Conservation (phyloP, 2,888 invertebrate genomes). For the Axea sp. region DNA sequence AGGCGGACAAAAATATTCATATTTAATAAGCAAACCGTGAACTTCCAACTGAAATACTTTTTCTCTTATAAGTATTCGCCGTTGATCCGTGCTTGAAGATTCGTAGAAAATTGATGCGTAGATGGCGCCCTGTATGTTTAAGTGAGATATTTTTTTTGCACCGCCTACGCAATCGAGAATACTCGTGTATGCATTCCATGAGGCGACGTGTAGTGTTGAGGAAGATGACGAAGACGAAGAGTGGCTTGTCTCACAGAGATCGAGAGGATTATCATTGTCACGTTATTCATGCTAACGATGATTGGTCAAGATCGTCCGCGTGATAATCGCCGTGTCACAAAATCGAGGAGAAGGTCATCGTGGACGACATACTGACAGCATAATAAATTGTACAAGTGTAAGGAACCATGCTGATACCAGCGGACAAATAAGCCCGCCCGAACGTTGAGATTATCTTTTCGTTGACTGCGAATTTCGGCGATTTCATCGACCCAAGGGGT, state of each 20-base stretch:
- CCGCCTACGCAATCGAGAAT: slow-evolving; percentile 50
- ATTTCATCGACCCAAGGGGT: slow-evolving; percentile 1
- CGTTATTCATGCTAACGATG: slow-evolving; percentile 77
- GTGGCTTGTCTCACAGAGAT: slow-evolving; percentile 62
- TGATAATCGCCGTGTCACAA: slow-evolving; percentile 77
- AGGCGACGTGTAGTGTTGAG: slow-evolving; percentile 68
- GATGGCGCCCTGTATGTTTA: slow-evolving; percentile 65
- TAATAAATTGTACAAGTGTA: slow-evolving; percentile 74
- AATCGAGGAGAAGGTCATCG: slow-evolving; percentile 77
- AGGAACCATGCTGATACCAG: slow-evolving; percentile 51
- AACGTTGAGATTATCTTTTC: slow-evolving; percentile 45
- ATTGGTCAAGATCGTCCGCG: slow-evolving; percentile 75
- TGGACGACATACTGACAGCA: slow-evolving; percentile 78
- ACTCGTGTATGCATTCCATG: slow-evolving; percentile 26
- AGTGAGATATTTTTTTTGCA: slow-evolving; percentile 45
- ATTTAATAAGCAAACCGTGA: slow-evolving; percentile 27
- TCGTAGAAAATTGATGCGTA: slow-evolving; percentile 66
- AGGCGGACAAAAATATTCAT: slow-evolving; percentile 23
- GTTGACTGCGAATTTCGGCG: slow-evolving; percentile 31
- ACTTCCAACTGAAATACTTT: neutral
- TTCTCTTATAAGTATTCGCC: neutral
- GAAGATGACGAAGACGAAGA: slow-evolving; percentile 58
- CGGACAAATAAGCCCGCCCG: slow-evolving; percentile 50
- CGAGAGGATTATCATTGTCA: slow-evolving; percentile 76
- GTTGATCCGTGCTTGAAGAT: slow-evolving; percentile 46